A percentile compares a stretch with the other conserved stretches of the same genome.
phyloP scores from a whole-genome alignment of 2,797 vertebrate genomes.

The Acanthurus tractus region DNA sequence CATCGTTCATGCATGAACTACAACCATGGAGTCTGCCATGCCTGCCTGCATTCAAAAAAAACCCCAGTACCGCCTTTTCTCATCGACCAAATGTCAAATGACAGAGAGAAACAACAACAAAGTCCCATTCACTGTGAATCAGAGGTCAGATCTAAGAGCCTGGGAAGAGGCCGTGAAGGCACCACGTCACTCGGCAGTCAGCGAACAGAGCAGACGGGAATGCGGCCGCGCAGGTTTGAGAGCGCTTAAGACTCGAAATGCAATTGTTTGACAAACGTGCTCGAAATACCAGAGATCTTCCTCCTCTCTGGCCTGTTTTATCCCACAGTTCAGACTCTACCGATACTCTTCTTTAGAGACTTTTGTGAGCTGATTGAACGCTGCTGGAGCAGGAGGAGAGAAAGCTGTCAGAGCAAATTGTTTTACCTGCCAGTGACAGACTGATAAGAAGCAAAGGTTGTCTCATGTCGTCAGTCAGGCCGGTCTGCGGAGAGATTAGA shows the following conservation, averaged over 20 bases:
- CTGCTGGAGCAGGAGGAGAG: background rate
- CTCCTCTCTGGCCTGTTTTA: conserved; percentile 16
- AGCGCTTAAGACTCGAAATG: conserved; percentile 35
- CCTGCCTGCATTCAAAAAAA: background rate
- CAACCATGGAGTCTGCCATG: background rate
- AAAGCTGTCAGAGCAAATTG: conserved; percentile 12
- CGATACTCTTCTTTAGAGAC: conserved; percentile 22
- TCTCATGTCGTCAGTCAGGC: conserved; percentile 83
- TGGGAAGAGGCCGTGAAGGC: conserved; percentile 58
- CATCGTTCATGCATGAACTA: background rate
- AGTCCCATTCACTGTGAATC: background rate
- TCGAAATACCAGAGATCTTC: conserved; percentile 38
- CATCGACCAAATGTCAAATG: background rate
- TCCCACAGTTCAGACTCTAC: conserved; percentile 2
- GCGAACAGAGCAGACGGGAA: conserved; percentile 51
- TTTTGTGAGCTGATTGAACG: conserved; percentile 15
- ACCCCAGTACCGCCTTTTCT: no score
- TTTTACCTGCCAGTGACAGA: conserved; percentile 80
- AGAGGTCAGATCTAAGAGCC: background rate
- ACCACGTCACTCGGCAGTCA: conserved; percentile 44
- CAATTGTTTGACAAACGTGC: conserved; percentile 61
- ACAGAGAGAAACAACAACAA: background rate
- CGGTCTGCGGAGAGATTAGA: conserved; percentile 55
- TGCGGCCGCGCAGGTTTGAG: conserved; percentile 69
- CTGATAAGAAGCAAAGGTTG: conserved; percentile 52